Base-by-base conservation (phyloP, 2,113 vertebrate species). In the Sander lucioperca region DNA sequence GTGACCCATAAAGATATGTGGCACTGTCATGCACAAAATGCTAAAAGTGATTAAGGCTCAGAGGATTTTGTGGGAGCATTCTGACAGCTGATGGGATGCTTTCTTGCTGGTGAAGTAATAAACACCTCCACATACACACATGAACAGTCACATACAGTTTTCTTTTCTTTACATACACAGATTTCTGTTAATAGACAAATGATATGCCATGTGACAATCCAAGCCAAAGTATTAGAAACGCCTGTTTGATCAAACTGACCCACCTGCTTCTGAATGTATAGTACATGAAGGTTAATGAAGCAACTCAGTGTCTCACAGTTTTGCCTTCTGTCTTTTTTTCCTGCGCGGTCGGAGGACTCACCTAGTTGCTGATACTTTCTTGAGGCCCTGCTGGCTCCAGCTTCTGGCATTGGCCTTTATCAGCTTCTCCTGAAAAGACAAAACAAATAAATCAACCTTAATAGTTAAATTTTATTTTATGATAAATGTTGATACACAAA, bases 201-300 rank as follows among this genome's bases (percentile, higher is more conserved):
- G 15, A 43, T 50, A 14, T 43, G 19, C 77, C 59, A n/a, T 0
- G 3, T 47, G 21, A 76, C 30, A 14, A 68, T 61, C 33, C 5
- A 12, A 19, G 48, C 67, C 80, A 64, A 74, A 48, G 57, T 67
- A 84, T 69, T 69, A 83, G 33, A 85, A 91, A 89, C 74, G 14
- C 82, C 4, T 85, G 62, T 91, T 53, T 3, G 0, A 88, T 6
- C 86, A 90, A 77, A 43, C 86, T 67, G 53, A 85, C 87, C 86
- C 85, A 6, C 27, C 25, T 85, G 19, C 62, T 56, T 91, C 68
- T 88, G 88, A 83, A 73, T 86, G n/a, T 87, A 77, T 66, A 56
- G 72, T 91, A 69, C 89, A 92, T 84, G 83, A 90, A 86, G 93
- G 74, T 92, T 88, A 95, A 87, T 94, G 94, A 91, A 90, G 88